Conservation (phyloP, 2,888 invertebrate genomes). For the Reticulitermes lucifugus region DNA sequence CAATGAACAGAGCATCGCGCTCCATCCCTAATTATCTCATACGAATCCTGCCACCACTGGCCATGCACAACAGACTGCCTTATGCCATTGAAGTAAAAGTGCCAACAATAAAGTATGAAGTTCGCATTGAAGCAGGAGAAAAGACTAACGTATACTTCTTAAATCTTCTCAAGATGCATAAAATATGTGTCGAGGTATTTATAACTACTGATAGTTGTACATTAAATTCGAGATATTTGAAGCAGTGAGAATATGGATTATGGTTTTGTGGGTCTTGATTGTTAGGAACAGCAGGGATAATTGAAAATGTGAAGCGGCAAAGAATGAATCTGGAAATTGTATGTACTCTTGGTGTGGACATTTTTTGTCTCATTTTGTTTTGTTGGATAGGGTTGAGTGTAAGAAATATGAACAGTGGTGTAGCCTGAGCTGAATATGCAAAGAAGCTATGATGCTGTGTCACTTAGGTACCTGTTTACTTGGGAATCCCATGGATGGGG, state of each 20-base stretch:
- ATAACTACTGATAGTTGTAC: neutral
- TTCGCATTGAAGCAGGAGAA: conserved; percentile 79
- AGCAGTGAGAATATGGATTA: too few species aligned
- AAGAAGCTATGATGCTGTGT: too few species aligned
- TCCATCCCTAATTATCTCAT: conserved; percentile 79
- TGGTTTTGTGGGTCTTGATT: too few species aligned
- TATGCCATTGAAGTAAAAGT: conserved; percentile 74
- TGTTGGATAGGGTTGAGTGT: too few species aligned
- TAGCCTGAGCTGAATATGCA: too few species aligned
- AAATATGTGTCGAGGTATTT: conserved; percentile 62
- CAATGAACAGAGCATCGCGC: conserved; percentile 62
- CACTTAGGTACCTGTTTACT: conserved; percentile 70
- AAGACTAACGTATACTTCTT: conserved; percentile 76
- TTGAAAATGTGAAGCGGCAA: too few species aligned
- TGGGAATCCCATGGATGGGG: conserved; percentile 78
- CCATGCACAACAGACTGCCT: conserved; percentile 81
- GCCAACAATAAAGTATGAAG: conserved; percentile 64
- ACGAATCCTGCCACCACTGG: conserved; percentile 78
- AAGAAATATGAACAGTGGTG: too few species aligned
- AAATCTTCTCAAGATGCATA: conserved; percentile 71
- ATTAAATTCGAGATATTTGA: too few species aligned
- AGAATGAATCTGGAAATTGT: too few species aligned
- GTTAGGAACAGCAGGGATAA: too few species aligned
- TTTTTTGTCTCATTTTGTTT: too few species aligned
- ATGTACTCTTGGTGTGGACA: too few species aligned